A percentile compares a stretch with the other conserved stretches of the same genome.
These are phyloP conservation scores for Avahi laniger DNA, from an alignment of 2,797 vertebrate genomes.

Conservation along the genomic window DNA sequence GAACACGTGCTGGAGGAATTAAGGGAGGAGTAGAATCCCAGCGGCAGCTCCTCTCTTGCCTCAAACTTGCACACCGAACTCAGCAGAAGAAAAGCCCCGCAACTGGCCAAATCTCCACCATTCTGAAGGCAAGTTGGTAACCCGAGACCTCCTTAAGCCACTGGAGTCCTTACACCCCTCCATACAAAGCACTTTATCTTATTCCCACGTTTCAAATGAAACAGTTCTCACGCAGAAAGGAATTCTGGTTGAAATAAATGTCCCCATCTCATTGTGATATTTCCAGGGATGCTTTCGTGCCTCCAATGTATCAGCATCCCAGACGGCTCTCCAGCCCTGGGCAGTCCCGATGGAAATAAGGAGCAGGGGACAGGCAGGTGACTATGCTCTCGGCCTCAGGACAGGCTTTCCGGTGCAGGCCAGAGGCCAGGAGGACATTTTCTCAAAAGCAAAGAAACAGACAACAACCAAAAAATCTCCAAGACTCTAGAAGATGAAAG, in stretches of 20 bases:
- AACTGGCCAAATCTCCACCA: neutral
- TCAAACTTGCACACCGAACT: neutral
- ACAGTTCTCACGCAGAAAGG: neutral
- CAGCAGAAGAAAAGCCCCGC: neutral
- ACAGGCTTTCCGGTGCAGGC: neutral
- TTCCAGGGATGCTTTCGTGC: neutral
- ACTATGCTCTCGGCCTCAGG: neutral
- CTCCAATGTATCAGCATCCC: neutral
- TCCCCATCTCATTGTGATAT: neutral
- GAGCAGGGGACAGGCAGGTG: rapidly evolving
- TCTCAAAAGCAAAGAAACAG: neutral
- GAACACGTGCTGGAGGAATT: neutral
- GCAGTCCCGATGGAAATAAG: neutral
- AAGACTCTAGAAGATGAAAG: neutral
- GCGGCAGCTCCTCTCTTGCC: neutral
- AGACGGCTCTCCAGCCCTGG: neutral
- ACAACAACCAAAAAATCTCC: neutral
- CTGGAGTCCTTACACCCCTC: neutral
- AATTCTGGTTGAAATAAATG: neutral
- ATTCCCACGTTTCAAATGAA: neutral
- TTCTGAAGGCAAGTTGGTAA: neutral
- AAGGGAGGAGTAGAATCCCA: neutral
- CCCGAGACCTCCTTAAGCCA: neutral
- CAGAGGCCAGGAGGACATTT: neutral
- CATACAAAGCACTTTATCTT: neutral